Evolutionary conservation across 2,888 invertebrate species (phyloP).

Genomic region (Andrena haemorrhoa): DNA sequence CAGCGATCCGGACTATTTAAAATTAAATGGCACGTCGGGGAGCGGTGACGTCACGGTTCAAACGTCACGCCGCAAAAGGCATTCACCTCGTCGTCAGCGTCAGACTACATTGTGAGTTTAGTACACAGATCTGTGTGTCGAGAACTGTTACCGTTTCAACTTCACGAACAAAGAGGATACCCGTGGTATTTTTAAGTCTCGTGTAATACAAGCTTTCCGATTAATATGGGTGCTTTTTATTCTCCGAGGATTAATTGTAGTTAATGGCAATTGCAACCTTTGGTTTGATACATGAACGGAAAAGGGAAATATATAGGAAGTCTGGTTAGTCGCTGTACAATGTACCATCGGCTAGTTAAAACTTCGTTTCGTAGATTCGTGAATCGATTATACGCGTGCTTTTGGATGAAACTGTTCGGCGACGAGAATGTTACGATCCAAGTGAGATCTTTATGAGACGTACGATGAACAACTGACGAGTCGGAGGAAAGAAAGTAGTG

Average conservation of each 20-base stretch:
- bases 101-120: slow-evolving; percentile 56
- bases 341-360: slow-evolving; percentile 11
- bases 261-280: not conserved
- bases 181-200: not conserved
- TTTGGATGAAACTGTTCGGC: slow-evolving; percentile 16
- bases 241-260: slow-evolving; percentile 4
- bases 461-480: slow-evolving; percentile 64
- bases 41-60: slow-evolving; percentile 70
- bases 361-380: slow-evolving; percentile 22
- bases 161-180: slow-evolving; percentile 2
- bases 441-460: slow-evolving; percentile 41
- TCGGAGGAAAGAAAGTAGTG: slow-evolving; percentile 68
- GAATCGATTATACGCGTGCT: slow-evolving; percentile 26
- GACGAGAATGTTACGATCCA: slow-evolving; percentile 54
- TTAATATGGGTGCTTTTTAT: not conserved
- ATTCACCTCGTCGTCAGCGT: slow-evolving; percentile 48
- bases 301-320: not conserved
- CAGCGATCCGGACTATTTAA: slow-evolving; percentile 47
- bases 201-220: slow-evolving; percentile 1
- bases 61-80: slow-evolving; percentile 65
- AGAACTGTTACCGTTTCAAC: not conserved
- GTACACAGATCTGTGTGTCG: slow-evolving; percentile 36
- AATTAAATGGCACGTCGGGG: slow-evolving; percentile 71
- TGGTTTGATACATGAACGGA: not conserved
- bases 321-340: not conserved